Conservation (phyloP, 1,140 invertebrate species). For the Heliconius nattereri region DNA sequence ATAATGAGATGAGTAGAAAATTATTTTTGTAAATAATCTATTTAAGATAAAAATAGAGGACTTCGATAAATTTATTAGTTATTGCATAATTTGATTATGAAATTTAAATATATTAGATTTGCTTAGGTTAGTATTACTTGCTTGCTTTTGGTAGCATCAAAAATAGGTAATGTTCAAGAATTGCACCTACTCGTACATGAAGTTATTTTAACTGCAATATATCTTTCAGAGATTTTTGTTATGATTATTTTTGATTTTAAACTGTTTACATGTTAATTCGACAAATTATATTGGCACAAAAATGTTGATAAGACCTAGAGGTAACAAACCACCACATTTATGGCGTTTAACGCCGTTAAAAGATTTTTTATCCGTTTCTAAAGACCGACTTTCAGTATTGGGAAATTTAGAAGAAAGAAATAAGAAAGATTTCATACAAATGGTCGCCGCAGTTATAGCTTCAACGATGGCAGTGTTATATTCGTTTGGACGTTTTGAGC, state of each 20-base stretch:
- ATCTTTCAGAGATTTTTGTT: not conserved
- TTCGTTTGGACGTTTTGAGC: conserved; percentile 46
- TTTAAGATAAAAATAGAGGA: not conserved
- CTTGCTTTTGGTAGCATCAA: not conserved
- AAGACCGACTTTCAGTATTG: conserved; percentile 39
- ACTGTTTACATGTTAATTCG: not conserved
- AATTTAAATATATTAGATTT: not conserved
- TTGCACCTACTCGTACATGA: not conserved
- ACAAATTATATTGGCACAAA: not conserved
- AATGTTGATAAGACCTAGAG: conserved; percentile 29
- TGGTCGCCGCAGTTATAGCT: conserved; percentile 33
- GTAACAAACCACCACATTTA: conserved; percentile 62
- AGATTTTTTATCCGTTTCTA: conserved; percentile 43
- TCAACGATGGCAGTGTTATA: conserved; percentile 35
- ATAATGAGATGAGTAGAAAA: not conserved
- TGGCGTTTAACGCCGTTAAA: conserved; percentile 55
- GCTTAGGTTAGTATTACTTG: not conserved
- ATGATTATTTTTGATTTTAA: not conserved
- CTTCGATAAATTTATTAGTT: not conserved
- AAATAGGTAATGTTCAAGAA: not conserved
- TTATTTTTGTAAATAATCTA: not conserved
- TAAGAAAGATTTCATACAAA: conserved; percentile 28
- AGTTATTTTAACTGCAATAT: not conserved
- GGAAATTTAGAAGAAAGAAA: conserved; percentile 33
- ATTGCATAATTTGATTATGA: not conserved